Base-by-base conservation (phyloP, 2,888 invertebrate genomes). In the Eristalis intricaria region DNA sequence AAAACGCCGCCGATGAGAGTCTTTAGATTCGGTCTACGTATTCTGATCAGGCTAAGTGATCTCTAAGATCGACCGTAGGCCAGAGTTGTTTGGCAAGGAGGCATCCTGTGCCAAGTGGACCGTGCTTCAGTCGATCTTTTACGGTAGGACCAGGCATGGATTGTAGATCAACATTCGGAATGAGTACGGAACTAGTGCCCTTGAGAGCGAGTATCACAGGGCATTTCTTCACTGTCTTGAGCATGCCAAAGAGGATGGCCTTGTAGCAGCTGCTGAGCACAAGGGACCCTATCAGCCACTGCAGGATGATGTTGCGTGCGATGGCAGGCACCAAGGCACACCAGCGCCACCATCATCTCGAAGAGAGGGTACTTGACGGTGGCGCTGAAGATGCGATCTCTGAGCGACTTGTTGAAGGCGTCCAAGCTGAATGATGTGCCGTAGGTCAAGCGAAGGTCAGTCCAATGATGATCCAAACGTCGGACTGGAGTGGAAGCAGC, bases 231-330 rank as follows among this genome's bases (percentile, higher is more conserved):
- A 77, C 11, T 11, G 73, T 60, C 19, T 85, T 69, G 0, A 85
- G 32, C 85, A 85, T 85, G 13, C 63, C 73, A 23, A 85, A 85
- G 1, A 85, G 60, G 13, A 85, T 50, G 1, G 81, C 85, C 0
- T 85, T 85, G 50, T 85, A 85, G 50, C 68, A 85, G 73, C 81
- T 85, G 23, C 77, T 81, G 23, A 85, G 40, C 4, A 85, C 73
- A 32, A 81, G 38, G 1, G 85, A 81, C 0, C 38, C 81, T 4
- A 85, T 40, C n/a, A 77, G 26, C 85, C 85, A 85, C n/a, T 85
- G 85, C 0, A 85, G 50, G 1, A 81, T 74, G 13, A 69, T 38
- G 68, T 69, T 74, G 1, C 85, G 61, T 4, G 85, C 76, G 1
- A 77, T 7, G n/a, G 22, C 35, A n/a, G n/a, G 10, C 81, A 11